These are phyloP conservation scores for Fregata magnificens DNA, from an alignment of 2,113 vertebrate species.

Conservation along the genomic window DNA sequence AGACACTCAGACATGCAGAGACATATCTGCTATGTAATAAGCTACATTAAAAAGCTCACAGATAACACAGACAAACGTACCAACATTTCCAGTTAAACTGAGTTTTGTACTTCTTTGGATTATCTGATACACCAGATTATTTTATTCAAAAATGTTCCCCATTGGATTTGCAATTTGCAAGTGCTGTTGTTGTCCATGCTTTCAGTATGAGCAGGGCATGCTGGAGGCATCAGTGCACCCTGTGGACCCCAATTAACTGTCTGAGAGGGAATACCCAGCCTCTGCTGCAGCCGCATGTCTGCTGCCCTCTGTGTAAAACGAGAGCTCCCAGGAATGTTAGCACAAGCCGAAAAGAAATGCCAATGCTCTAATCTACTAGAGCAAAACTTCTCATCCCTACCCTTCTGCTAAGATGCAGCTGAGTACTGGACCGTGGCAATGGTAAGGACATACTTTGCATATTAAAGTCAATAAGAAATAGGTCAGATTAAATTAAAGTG, in stretches of 20 bases:
- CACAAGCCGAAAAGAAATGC: background rate
- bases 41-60: background rate
- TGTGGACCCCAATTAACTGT: background rate
- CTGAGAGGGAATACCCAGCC: background rate
- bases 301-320: conserved; percentile 44
- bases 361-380: background rate
- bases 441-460: background rate
- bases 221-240: background rate
- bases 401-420: background rate
- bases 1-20: background rate
- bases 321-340: conserved; percentile 47
- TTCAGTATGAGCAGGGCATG: background rate
- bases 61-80: background rate
- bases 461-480: background rate
- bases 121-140: background rate
- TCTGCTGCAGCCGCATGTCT: conserved; percentile 29
- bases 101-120: background rate
- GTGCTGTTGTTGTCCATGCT: background rate
- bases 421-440: background rate
- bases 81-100: background rate
- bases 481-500: background rate
- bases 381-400: conserved; percentile 7
- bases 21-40: background rate
- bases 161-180: conserved; percentile 8
- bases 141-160: background rate